Conservation (phyloP, 2,797 vertebrate species). For the Sus cebifrons region DNA sequence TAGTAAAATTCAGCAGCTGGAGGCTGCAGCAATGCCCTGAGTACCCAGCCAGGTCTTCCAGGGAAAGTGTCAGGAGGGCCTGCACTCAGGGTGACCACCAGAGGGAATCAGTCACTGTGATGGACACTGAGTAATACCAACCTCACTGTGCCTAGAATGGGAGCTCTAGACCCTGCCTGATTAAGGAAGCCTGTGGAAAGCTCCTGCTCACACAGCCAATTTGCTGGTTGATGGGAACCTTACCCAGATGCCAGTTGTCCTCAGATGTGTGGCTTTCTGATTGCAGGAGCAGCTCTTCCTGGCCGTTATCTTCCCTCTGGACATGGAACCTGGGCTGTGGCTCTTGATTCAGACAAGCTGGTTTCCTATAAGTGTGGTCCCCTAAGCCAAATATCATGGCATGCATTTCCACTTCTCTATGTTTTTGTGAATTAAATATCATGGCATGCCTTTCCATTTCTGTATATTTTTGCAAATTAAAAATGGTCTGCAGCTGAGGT, state of each 20-base stretch:
- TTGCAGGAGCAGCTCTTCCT: background rate
- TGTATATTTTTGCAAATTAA: background rate
- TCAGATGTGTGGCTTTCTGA: background rate
- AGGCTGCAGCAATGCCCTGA: background rate
- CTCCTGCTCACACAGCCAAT: background rate
- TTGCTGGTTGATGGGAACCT: background rate
- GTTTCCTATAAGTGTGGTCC: background rate
- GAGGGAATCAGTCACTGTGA: background rate
- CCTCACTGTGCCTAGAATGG: background rate
- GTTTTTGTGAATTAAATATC: background rate
- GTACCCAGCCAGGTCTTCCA: background rate
- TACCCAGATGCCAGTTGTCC: background rate
- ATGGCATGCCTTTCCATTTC: background rate
- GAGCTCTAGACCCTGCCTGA: background rate
- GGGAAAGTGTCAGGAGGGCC: too few relatives aligned
- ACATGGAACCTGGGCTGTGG: background rate
- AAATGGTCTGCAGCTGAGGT: background rate
- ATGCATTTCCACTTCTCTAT: background rate
- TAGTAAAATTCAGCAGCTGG: background rate
- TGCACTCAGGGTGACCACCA: background rate
- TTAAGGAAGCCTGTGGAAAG: background rate
- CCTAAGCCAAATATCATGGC: background rate
- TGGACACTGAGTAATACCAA: background rate
- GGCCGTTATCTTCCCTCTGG: background rate
- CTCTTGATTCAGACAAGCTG: slow-evolving; percentile 1